Evolutionary conservation across 2,113 vertebrate genomes (phyloP).

Genomic region (Macrotus californicus): DNA sequence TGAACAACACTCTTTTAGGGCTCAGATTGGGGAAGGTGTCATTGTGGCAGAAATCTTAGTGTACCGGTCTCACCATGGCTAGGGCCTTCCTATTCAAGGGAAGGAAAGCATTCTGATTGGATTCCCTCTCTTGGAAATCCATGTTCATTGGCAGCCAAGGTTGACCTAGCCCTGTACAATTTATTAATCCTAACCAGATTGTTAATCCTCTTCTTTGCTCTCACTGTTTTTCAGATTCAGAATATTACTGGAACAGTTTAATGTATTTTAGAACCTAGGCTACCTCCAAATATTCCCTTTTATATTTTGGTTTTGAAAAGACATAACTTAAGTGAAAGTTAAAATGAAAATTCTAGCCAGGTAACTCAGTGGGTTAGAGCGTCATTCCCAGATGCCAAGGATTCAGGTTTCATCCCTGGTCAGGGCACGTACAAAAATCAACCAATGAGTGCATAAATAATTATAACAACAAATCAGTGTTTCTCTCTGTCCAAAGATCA

Average conservation of each 20-base stretch:
- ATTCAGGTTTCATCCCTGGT: no score
- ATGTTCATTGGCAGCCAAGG: background rate
- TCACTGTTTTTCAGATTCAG: background rate
- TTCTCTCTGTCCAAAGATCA: no score
- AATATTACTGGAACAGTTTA: background rate
- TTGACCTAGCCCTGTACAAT: background rate
- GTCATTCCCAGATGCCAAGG: no score
- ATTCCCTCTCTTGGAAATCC: background rate
- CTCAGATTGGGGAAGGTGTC: background rate
- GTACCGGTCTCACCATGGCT: background rate
- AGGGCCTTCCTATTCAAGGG: background rate
- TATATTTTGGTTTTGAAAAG: background rate
- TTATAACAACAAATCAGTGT: no score
- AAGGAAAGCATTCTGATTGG: background rate
- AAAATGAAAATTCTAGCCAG: background rate
- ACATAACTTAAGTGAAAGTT: conserved; percentile 15
- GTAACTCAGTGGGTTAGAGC: no score
- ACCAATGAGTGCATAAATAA: no score
- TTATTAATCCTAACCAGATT: background rate
- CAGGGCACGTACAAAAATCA: no score
- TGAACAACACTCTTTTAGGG: background rate
- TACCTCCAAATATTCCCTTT: background rate
- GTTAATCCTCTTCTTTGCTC: background rate
- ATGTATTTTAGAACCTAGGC: conserved; percentile 11
- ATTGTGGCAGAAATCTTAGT: background rate